These are phyloP conservation scores for Plemyria rubiginata DNA, from an alignment of 2,888 invertebrate species.

Conservation along the genomic window DNA sequence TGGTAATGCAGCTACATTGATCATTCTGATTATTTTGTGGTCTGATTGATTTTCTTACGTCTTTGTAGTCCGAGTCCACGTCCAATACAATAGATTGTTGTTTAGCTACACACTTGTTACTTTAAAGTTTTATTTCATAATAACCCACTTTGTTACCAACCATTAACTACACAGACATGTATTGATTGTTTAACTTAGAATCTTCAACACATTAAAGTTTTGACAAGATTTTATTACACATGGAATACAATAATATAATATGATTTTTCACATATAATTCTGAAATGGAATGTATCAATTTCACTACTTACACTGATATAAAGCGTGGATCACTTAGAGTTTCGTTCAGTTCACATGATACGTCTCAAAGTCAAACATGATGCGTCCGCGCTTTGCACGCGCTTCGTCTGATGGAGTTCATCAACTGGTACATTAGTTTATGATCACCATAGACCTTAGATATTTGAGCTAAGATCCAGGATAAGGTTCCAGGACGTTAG, in stretches of 20 bases:
- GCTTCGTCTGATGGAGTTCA: neutral
- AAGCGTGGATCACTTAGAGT: neutral
- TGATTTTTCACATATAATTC: too few species aligned
- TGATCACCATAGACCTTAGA: neutral
- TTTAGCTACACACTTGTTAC: neutral
- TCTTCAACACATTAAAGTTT: too few species aligned
- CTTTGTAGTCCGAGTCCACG: too few species aligned
- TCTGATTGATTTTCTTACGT: neutral
- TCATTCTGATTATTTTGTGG: neutral
- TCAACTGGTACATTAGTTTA: neutral
- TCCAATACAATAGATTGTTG: neutral
- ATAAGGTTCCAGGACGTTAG: slow-evolving; percentile 53
- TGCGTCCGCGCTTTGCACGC: neutral
- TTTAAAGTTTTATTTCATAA: too few species aligned
- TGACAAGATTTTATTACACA: too few species aligned
- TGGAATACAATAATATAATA: too few species aligned
- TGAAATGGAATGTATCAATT: neutral
- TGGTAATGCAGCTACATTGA: too few species aligned
- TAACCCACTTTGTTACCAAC: too few species aligned
- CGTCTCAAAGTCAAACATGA: neutral
- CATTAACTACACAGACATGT: too few species aligned
- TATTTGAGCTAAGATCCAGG: slow-evolving; percentile 4
- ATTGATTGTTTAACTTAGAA: too few species aligned
- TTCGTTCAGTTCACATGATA: neutral
- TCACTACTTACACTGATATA: neutral